These are phyloP conservation scores for Xerus rutilus DNA, from an alignment of 2,797 vertebrate species.

Conservation along the genomic window DNA sequence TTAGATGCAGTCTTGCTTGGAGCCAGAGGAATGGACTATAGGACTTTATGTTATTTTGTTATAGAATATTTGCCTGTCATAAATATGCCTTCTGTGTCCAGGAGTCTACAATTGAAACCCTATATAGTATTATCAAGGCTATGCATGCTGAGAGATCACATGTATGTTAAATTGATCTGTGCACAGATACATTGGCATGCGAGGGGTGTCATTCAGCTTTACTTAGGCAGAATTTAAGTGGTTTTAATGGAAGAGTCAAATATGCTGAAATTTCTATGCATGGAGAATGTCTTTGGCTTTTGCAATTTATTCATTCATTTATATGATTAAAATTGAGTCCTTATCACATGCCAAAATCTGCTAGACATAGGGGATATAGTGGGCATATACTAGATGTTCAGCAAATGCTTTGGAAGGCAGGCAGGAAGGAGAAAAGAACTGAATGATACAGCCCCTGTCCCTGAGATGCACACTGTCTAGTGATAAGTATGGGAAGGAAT, in stretches of 20 bases:
- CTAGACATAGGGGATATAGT: not conserved
- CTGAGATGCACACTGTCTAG: not conserved
- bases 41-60: constrained; percentile 38
- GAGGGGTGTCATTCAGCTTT: not conserved
- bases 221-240: constrained; percentile 40
- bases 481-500: constrained; percentile 24
- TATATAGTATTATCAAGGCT: constrained; percentile 49
- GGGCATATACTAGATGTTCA: not conserved
- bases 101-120: constrained; percentile 60
- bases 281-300: constrained; percentile 44
- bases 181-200: not conserved
- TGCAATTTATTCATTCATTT: constrained; percentile 14
- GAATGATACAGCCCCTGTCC: not conserved
- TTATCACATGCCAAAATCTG: not conserved
- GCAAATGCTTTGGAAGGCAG: not conserved
- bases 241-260: constrained; percentile 50
- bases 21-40: not conserved
- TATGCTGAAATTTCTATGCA: not conserved
- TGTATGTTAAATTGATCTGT: constrained; percentile 62
- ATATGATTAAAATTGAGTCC: constrained; percentile 21
- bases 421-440: not conserved
- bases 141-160: constrained; percentile 47
- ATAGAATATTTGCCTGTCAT: constrained; percentile 3
- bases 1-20: constrained; percentile 30
- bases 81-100: constrained; percentile 53